These are phyloP conservation scores for Rhinopithecus roxellana DNA, from an alignment of 2,113 vertebrate species.

Conservation along the genomic window DNA sequence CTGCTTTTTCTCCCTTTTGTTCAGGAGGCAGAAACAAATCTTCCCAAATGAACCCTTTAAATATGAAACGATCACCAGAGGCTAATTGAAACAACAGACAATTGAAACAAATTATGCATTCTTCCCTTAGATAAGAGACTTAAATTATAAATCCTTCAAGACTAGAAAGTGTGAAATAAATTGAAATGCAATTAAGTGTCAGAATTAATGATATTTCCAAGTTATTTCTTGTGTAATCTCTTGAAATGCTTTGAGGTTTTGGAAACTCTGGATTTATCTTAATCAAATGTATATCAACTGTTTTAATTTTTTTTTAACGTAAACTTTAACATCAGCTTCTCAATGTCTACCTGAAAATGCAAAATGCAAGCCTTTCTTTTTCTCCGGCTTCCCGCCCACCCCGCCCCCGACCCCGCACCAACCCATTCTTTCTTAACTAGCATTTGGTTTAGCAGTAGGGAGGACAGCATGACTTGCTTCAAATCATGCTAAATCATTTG, in stretches of 20 bases:
- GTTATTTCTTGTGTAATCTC: slow-evolving; percentile 46
- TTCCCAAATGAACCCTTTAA: slow-evolving; percentile 73
- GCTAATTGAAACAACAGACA: slow-evolving; percentile 75
- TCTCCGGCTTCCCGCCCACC: neutral
- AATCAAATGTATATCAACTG: slow-evolving; percentile 52
- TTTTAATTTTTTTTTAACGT: neutral
- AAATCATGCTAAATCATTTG: neutral
- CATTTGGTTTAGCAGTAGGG: neutral
- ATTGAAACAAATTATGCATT: slow-evolving; percentile 74
- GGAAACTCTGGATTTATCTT: slow-evolving; percentile 36
- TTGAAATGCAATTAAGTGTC: slow-evolving; percentile 75
- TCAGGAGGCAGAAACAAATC: slow-evolving; percentile 59
- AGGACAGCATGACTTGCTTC: neutral
- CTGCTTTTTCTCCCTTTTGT: slow-evolving; percentile 50
- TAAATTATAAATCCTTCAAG: slow-evolving; percentile 76
- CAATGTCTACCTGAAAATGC: neutral
- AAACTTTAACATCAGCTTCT: neutral
- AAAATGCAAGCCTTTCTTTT: neutral
- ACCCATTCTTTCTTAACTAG: neutral
- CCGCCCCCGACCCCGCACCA: too few species aligned
- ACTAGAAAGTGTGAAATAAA: slow-evolving; percentile 71
- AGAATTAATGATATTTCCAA: slow-evolving; percentile 71
- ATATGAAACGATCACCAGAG: slow-evolving; percentile 74
- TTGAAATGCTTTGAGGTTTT: slow-evolving; percentile 38
- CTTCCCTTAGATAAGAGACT: slow-evolving; percentile 63